These are phyloP conservation scores for Nycticorax nycticorax DNA, from an alignment of 2,113 vertebrate species.

Conservation along the genomic window DNA sequence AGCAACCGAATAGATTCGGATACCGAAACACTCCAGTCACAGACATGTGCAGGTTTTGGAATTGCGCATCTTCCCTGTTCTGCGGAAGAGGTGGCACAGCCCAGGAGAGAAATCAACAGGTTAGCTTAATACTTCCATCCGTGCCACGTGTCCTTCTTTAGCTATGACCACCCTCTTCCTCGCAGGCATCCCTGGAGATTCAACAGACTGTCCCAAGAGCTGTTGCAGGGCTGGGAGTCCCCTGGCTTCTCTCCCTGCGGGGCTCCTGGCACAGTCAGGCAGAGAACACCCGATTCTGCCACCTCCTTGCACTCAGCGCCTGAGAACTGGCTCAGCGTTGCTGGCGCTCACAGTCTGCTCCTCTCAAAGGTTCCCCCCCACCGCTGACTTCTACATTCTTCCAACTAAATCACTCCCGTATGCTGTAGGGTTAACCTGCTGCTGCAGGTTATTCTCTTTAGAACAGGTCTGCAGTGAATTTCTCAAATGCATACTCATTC, in stretches of 20 bases:
- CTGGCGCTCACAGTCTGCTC: background rate
- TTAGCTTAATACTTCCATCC: background rate
- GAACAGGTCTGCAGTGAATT: background rate
- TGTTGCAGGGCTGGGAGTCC: accelerated
- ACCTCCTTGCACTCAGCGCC: background rate
- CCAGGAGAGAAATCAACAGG: background rate
- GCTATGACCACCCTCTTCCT: background rate
- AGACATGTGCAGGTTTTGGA: background rate
- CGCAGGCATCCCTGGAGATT: background rate
- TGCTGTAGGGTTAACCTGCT: background rate
- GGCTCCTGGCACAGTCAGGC: background rate
- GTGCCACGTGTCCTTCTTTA: background rate
- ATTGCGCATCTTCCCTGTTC: background rate
- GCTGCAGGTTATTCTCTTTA: background rate
- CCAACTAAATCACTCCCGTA: background rate
- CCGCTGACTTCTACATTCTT: background rate
- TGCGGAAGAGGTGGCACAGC: background rate
- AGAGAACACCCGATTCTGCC: background rate
- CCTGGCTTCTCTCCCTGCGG: background rate
- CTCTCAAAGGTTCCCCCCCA: background rate
- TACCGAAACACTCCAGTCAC: background rate
- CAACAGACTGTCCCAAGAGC: background rate
- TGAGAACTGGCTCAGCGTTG: background rate
- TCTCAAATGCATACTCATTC: background rate
- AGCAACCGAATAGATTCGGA: background rate